Evolutionary conservation across 2,888 invertebrate species (phyloP).

Genomic region (Cephus nigrinus): DNA sequence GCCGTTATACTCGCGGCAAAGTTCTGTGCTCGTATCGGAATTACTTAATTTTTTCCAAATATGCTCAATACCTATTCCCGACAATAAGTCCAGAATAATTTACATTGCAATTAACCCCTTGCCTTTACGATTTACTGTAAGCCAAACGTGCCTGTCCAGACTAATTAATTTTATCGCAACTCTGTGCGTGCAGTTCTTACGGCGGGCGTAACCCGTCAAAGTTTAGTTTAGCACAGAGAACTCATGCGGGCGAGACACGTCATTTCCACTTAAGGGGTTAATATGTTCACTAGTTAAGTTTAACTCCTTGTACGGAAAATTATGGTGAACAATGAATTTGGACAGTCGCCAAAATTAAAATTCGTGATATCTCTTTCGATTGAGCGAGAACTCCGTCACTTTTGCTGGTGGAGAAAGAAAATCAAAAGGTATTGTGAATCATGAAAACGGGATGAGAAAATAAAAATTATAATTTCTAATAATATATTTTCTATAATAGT

Average conservation of each 20-base stretch:
- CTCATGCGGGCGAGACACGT: too few relatives aligned
- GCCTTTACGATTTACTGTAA: too few relatives aligned
- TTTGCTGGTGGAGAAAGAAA: not conserved
- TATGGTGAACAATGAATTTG: not conserved
- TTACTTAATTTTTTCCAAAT: not conserved
- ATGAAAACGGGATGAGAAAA: constrained; percentile 30
- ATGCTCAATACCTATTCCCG: not conserved
- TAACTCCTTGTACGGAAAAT: not conserved
- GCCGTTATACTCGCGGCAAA: not conserved
- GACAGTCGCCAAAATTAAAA: not conserved
- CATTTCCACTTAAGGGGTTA: not conserved
- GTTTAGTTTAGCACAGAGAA: too few relatives aligned
- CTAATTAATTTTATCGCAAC: too few relatives aligned
- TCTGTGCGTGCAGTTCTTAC: too few relatives aligned
- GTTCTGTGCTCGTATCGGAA: not conserved
- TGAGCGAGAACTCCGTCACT: not conserved
- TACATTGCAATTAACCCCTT: not conserved
- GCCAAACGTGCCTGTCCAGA: too few relatives aligned
- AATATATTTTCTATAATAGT: constrained; percentile 61
- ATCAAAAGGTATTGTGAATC: constrained; percentile 13
- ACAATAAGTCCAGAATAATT: not conserved
- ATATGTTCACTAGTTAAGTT: not conserved
- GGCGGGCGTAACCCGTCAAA: too few relatives aligned
- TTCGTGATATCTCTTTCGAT: not conserved
- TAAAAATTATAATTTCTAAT: constrained; percentile 57